phyloP scores from a whole-genome alignment of 2,888 invertebrate genomes.

The Rhogogaster chlorosoma region DNA sequence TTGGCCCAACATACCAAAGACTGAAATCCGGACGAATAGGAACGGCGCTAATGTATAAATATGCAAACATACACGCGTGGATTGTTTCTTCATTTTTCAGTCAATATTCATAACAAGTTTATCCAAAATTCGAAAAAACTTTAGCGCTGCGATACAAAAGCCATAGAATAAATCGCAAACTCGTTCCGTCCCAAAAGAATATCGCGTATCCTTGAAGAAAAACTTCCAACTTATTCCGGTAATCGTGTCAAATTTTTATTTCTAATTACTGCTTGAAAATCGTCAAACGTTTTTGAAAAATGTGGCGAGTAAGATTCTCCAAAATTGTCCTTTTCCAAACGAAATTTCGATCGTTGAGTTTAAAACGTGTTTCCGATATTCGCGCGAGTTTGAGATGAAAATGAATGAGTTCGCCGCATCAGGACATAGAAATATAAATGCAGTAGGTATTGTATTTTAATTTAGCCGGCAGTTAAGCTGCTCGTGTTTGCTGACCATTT shows the following conservation, averaged over 20 bases:
- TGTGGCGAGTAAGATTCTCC: too few species aligned
- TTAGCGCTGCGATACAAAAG: background rate
- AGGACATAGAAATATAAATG: background rate
- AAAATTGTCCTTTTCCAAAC: too few species aligned
- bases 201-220: background rate
- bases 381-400: background rate
- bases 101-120: background rate
- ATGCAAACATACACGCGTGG: background rate
- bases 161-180: background rate
- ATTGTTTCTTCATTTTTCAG: background rate
- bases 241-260: too few species aligned
- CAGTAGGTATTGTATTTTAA: background rate
- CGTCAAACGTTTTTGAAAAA: too few species aligned
- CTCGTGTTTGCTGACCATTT: slow-evolving; percentile 32
- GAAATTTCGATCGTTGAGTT: background rate
- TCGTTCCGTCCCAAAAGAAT: background rate
- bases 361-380: background rate
- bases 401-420: background rate
- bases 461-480: slow-evolving; percentile 38
- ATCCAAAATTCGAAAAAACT: background rate
- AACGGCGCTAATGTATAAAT: background rate
- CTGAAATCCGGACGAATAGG: background rate
- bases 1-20: background rate
- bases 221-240: background rate
- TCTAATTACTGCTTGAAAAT: too few species aligned